Base-by-base conservation (phyloP, 2,888 invertebrate genomes). In the Tineola bisselliella region DNA sequence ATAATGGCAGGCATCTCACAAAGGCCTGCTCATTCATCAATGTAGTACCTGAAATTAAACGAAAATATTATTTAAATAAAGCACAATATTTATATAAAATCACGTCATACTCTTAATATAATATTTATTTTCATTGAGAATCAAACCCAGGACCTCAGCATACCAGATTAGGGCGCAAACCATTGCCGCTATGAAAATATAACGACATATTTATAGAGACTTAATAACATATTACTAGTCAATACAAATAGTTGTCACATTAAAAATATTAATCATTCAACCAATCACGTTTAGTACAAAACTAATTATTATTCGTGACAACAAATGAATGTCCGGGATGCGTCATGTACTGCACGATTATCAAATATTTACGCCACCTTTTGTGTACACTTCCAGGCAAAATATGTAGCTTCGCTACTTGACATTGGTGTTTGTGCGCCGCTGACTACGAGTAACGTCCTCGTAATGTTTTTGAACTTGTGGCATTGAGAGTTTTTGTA, bases 231-330 rank as follows among this genome's bases (percentile, higher is more conserved):
- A 6, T 6, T 38, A 38, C 38, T 3, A 2, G 38, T 10, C 5
- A 38, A 6, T 6, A 3, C 38, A 38, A 12, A 6, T 38, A 10
- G 38, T 4, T 38, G 38, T 12, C 38, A 38, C 25, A 54, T 25
- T 54, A 54, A 54, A 54, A 54, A 25, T 25, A 25, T 25, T 54
- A 19, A 25, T 54, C 54, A 18, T 19, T 25, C 54, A 58, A 58
- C 6, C 10, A n/a, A 13, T 19, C 58, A 13, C 1, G 33, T 58
- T 17, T n/a, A 13, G 33, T 31, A 13, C 58, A 33, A 58, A 58
- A 33, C 33, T 58, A 58, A 58, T 58, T 58, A 58, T 33, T 58
- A 58, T 58, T 58, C 58, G 58, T 33, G 58, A 58, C 58, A 33
- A 58, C 19, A 33, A 12, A 25, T 33, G 15, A 54, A 25, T 58